Conservation (phyloP, 2,113 vertebrate species). For the Epinephelus moara region DNA sequence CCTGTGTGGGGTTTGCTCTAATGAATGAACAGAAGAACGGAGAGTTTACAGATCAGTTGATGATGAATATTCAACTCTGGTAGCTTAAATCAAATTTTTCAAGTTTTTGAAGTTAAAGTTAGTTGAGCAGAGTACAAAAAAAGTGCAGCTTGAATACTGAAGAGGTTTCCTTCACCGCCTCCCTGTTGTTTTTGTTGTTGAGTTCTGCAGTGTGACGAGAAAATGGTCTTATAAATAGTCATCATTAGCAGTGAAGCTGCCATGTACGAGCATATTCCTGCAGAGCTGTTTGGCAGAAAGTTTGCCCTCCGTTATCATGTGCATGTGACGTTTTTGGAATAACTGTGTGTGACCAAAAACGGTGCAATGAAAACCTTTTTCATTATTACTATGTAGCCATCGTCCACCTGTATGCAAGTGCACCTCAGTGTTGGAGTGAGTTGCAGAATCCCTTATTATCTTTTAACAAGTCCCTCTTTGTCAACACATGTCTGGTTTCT, state of each 20-base stretch:
- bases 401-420: not conserved
- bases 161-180: not conserved
- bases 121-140: not conserved
- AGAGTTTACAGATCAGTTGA: not conserved
- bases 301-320: not conserved
- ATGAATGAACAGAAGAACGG: not conserved
- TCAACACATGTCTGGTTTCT: no score
- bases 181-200: not conserved
- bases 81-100: not conserved
- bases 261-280: not conserved
- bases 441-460: not conserved
- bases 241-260: constrained; percentile 8
- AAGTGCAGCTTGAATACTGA: not conserved
- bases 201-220: constrained; percentile 1
- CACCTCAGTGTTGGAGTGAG: not conserved
- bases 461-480: not conserved
- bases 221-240: constrained; percentile 24
- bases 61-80: not conserved
- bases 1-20: not conserved
- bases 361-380: not conserved
- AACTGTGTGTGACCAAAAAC: not conserved
- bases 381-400: not conserved
- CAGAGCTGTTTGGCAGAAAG: not conserved
- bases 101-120: not conserved
- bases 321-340: not conserved